Percentiles rank a stretch among this genome's conserved stretches.
Evolutionary conservation across 2,113 vertebrate species (phyloP).

Genomic region (Chloropsis hardwickii): DNA sequence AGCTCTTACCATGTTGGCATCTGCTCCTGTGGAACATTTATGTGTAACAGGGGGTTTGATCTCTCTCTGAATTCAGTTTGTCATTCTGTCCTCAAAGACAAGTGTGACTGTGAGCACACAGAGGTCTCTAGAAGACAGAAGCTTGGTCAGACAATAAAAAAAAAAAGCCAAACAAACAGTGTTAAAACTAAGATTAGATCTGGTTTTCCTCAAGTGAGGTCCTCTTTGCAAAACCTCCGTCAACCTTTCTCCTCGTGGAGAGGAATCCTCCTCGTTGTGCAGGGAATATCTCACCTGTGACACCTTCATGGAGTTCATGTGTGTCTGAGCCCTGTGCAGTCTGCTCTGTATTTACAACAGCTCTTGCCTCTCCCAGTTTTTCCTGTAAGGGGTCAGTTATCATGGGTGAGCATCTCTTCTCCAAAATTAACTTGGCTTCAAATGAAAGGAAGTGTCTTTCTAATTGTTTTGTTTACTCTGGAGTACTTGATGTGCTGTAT

Average conservation of each 20-base stretch:
- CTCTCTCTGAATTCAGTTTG: neutral
- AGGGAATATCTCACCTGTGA: neutral
- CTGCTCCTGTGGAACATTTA: neutral
- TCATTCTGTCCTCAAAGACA: neutral
- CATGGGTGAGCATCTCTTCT: constrained; percentile 33
- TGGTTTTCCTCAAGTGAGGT: neutral
- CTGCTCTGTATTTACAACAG: neutral
- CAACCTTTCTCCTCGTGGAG: neutral
- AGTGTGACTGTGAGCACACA: neutral
- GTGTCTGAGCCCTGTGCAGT: neutral
- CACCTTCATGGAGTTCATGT: neutral
- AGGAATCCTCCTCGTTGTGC: rapidly evolving
- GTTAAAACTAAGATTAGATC: neutral
- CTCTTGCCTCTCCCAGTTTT: constrained; percentile 1
- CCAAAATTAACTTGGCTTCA: constrained; percentile 46
- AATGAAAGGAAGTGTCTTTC: constrained; percentile 21
- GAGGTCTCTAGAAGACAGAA: neutral
- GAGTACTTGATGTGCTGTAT: neutral
- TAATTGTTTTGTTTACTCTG: constrained; percentile 53
- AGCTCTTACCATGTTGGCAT: neutral
- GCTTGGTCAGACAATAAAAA: neutral
- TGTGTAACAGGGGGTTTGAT: neutral
- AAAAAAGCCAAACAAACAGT: rapidly evolving
- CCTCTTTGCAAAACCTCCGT: neutral
- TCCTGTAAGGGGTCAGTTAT: constrained; percentile 29